Percentiles rank a stretch among this genome's conserved stretches.
These are phyloP conservation scores for Dolichotis patagonum DNA, from an alignment of 2,113 vertebrate genomes.

Conservation along the genomic window DNA sequence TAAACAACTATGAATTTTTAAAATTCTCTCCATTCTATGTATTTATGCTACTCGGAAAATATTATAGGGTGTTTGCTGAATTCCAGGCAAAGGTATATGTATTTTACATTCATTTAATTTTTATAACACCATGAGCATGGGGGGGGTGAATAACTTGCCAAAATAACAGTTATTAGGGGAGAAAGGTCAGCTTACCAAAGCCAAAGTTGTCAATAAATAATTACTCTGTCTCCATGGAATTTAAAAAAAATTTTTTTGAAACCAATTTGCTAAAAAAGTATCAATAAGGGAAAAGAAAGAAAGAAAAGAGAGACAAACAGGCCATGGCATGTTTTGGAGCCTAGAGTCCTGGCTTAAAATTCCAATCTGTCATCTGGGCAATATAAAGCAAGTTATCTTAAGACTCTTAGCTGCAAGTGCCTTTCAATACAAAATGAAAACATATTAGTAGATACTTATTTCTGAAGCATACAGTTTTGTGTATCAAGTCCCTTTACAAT, in stretches of 20 bases:
- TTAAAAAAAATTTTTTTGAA: not conserved
- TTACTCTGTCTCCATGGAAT: not conserved
- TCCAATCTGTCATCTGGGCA: not conserved
- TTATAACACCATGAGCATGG: not conserved
- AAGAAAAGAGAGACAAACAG: not conserved
- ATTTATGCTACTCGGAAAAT: not conserved
- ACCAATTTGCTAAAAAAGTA: not conserved
- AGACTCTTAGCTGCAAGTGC: not conserved
- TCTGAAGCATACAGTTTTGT: not conserved
- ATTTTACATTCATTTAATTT: not conserved
- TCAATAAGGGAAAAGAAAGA: not conserved
- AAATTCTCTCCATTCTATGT: not conserved
- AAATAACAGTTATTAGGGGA: not conserved
- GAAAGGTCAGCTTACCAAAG: not conserved
- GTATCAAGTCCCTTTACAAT: not conserved
- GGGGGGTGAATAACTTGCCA: not conserved
- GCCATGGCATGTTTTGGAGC: not conserved
- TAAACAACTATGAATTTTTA: not conserved
- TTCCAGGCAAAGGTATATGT: not conserved
- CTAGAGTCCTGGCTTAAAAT: not conserved
- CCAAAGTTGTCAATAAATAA: not conserved
- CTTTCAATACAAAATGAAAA: not conserved
- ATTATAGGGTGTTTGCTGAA: not conserved
- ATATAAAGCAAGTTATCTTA: not conserved
- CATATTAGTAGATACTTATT: not conserved